These are phyloP conservation scores for Cheilosia pagana DNA, from an alignment of 2,888 invertebrate genomes.

Conservation along the genomic window DNA sequence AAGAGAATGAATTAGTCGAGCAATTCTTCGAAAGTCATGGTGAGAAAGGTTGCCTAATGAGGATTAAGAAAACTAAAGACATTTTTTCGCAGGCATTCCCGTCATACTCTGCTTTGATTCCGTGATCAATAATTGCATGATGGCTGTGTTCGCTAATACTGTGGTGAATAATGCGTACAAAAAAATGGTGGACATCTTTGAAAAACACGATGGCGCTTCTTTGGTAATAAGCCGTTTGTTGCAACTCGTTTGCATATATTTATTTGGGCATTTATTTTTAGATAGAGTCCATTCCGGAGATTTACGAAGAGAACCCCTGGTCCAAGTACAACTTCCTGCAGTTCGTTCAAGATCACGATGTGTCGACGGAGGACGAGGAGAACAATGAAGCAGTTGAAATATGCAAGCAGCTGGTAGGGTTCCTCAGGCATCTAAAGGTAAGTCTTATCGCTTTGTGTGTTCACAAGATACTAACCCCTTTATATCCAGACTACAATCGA, in stretches of 20 bases:
- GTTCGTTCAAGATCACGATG: slow-evolving; percentile 75
- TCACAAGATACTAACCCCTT: not conserved
- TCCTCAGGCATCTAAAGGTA: slow-evolving; percentile 78
- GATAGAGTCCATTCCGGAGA: slow-evolving; percentile 69
- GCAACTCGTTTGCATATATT: not conserved
- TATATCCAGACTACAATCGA: slow-evolving; percentile 77
- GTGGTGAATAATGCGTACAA: slow-evolving; percentile 47
- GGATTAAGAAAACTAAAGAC: not conserved
- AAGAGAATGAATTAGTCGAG: slow-evolving; percentile 60
- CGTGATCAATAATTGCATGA: slow-evolving; percentile 61
- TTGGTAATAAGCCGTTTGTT: slow-evolving; percentile 43
- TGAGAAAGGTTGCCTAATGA: not conserved
- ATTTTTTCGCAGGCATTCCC: slow-evolving; percentile 43
- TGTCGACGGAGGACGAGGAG: slow-evolving; percentile 66
- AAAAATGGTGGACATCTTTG: slow-evolving; percentile 55
- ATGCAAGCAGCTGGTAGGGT: slow-evolving; percentile 74
- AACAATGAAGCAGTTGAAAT: slow-evolving; percentile 71
- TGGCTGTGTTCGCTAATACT: slow-evolving; percentile 42
- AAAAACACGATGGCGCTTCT: slow-evolving; percentile 59
- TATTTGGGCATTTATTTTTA: slow-evolving; percentile 17
- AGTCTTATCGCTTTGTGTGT: too few species aligned
- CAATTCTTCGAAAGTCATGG: slow-evolving; percentile 55
- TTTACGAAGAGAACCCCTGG: slow-evolving; percentile 76
- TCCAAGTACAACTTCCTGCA: slow-evolving; percentile 77
- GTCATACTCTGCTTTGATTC: slow-evolving; percentile 62